phyloP scores from a whole-genome alignment of 2,888 invertebrate species.

The Lissonota sp. region DNA sequence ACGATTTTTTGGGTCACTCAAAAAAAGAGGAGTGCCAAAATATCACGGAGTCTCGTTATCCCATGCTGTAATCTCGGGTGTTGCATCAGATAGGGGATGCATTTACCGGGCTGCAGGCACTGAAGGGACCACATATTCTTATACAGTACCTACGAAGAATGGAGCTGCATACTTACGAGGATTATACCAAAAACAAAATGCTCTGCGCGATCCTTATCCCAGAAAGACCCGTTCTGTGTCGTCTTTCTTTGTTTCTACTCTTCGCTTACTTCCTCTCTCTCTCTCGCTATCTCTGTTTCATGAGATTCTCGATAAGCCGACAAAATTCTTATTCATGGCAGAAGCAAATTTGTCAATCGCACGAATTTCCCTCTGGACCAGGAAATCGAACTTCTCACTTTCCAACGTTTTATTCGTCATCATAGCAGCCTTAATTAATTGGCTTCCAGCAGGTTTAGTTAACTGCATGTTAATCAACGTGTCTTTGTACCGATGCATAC shows the following conservation, averaged over 20 bases:
- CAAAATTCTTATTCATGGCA: no score
- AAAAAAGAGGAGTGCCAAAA: no score
- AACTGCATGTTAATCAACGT: no score
- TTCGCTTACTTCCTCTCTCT: neutral
- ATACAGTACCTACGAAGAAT: neutral
- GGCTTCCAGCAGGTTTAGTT: no score
- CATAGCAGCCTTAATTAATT: no score
- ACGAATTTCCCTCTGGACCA: no score
- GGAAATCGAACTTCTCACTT: no score
- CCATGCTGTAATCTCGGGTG: neutral
- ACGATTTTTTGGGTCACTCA: no score
- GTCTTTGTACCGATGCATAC: no score
- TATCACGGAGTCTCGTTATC: neutral
- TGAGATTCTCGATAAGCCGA: neutral
- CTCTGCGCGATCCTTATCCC: neutral
- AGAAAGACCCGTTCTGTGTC: neutral
- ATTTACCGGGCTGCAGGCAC: neutral
- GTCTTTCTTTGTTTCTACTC: neutral
- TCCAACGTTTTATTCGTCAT: no score
- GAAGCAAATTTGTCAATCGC: no score
- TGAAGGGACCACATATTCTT: neutral
- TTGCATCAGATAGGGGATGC: constrained; percentile 10
- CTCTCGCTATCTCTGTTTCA: neutral
- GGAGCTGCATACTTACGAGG: neutral
- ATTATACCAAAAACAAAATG: neutral